Base-by-base conservation (phyloP, 2,797 vertebrate genomes). In the Ctenosaura bakeri region DNA sequence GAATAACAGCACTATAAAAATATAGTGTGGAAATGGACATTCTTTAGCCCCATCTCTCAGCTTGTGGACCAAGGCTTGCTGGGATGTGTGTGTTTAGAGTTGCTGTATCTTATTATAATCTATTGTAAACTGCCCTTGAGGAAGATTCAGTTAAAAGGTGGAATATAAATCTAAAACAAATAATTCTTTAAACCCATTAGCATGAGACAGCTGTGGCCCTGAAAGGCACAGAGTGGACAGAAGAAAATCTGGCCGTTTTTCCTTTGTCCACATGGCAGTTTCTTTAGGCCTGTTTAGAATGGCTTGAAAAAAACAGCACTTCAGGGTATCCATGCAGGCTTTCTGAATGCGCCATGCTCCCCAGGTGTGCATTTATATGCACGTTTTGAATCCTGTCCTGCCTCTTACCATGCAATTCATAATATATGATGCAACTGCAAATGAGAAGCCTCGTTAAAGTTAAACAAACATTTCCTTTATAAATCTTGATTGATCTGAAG, bases 181-280 rank as follows among this genome's bases (percentile, higher is more conserved):
- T 78, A 24, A 78, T 35, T 82, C 7, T 8, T 59, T 92, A 42
- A 88, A 94, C 69, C 8, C 26, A 69, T 3, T 90, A 86, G 64
- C 83, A 93, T 2, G 16, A 10, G 92, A 24, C 91, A 93, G 80
- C 92, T 95, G 74, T 87, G 92, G 88, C 89, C 92, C 85, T 91
- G 85, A 92, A 86, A 84, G 29, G 76, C 89, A 89, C 56, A 83
- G 81, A 95, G 69, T 8, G 82, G 85, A 52, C 78, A 79, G 85
- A 94, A 86, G 91, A 73, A 83, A 88, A 89, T 93, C 94, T 91
- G 89, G 87, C 91, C 66, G 66, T 91, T 24, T 92, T 86, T 90
- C 92, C 82, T 89, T 50, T 78, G 50, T 92, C 85, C 66, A 56
- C 90, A 52, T 84, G 90, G 42, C 52, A 2, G 1, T 83, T 86